Conservation (phyloP, 2,113 vertebrate genomes). For the Glaucomys volans region DNA sequence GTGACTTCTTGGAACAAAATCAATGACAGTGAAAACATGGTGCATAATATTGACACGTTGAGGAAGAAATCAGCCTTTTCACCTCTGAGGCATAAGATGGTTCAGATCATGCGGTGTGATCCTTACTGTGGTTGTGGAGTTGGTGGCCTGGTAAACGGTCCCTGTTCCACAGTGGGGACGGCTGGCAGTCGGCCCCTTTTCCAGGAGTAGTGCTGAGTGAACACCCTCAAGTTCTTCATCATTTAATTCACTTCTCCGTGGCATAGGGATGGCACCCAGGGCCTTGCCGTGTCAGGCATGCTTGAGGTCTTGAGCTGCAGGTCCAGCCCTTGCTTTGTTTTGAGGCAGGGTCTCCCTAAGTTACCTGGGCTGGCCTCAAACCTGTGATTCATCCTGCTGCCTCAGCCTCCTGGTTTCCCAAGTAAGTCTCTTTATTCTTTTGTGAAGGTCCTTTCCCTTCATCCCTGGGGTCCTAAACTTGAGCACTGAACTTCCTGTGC, state of each 20-base stretch:
- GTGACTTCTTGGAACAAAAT: constrained; percentile 32
- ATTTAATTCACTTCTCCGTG: neutral
- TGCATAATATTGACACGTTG: constrained; percentile 46
- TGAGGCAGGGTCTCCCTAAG: neutral
- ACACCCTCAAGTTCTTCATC: neutral
- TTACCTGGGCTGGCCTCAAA: neutral
- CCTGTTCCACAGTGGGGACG: neutral
- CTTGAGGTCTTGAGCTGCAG: neutral
- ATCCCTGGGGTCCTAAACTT: neutral
- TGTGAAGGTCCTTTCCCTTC: neutral
- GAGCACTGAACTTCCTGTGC: neutral
- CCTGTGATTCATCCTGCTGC: neutral
- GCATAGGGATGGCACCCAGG: neutral
- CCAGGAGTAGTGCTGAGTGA: neutral
- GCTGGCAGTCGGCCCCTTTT: constrained; percentile 38
- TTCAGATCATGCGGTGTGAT: constrained; percentile 57
- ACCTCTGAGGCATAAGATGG: constrained; percentile 40
- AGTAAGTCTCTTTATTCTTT: neutral
- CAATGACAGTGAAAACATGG: constrained; percentile 23
- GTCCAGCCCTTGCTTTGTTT: no score
- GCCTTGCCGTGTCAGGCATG: neutral
- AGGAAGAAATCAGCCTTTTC: constrained; percentile 46
- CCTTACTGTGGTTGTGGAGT: constrained; percentile 14
- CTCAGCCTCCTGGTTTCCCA: neutral
- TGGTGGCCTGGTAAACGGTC: constrained; percentile 55